Evolutionary conservation across 2,113 vertebrate genomes (phyloP), one percentile per base, ranked within the genome.

Genomic region (Cyanoramphus novaezelandiae): DNA sequence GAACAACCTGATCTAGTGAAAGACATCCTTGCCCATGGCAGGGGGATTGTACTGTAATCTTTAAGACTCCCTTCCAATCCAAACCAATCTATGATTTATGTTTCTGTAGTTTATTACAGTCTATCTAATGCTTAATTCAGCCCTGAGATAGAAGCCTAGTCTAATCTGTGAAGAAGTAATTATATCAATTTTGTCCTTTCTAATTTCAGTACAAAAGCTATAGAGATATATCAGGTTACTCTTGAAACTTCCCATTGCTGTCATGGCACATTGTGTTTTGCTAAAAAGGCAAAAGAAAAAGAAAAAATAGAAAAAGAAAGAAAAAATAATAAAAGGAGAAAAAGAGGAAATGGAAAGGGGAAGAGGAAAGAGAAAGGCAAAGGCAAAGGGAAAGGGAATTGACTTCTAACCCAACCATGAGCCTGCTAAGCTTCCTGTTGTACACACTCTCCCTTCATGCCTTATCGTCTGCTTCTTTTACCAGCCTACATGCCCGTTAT

Each of bases 301-400:
- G 1, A 4, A 25, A 4, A 4, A 15, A n/a, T n/a, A n/a, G 2
- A 3, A 6, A 29, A 37, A 17, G 9, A 1, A 5, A 12, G 6
- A 15, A 11, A 21, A 6, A 12, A 41, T 4, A 39, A 16, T 31
- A 44, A 25, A 17, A 33, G 25, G 5, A 7, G 13, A 31, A 33
- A n/a, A 31, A 2, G 5, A 55, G 29, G 52, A 14, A 52, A 71
- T 4, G 16, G 25, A 28, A 2, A 3, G 2, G 29, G 10, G 35
- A 37, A 49, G 8, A 5, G 2, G 10, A 17, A 52, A 71, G 10
- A 17, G 25, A 28, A 2, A 4, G 1, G 35, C 10, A n/a, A 33
- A 53, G 28, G 49, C 24, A 50, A 50, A 50, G 24, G 24, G 49
- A 18, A 53, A 55, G 17, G 29, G 29, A 55, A 55, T 31, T 55